Evolutionary conservation across 2,113 vertebrate genomes (phyloP), one percentile per base, ranked within the genome.

Genomic region (Alligator sinensis): DNA sequence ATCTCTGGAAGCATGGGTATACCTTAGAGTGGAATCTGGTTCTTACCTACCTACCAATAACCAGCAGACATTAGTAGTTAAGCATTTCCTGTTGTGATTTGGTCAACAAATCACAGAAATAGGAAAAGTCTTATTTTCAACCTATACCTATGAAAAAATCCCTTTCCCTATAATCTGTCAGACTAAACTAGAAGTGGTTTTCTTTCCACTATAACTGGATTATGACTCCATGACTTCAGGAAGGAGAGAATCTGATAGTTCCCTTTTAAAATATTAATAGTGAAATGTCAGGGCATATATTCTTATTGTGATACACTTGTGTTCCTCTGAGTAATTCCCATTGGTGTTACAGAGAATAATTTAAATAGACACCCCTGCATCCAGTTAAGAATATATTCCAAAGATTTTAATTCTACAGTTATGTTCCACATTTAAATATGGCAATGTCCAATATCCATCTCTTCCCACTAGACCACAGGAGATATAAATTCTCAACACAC

Each of bases 221-320:
- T 84, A 86, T 82, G 63, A 19, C 85, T 57, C 70, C 27, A 83
- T 86, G 85, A 92, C 22, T 95, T 30, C 76, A 47, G 13, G 63
- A 96, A 59, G 74, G 90, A 58, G 62, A 74, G 54, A 94, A 70
- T 91, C 80, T 78, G 47, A 57, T 82, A 92, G 83, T 64, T 82
- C 58, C 76, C 4, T 80, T 85, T 96, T 95, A 85, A 91, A 91
- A 96, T 89, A 93, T 83, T 96, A 95, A 93, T 47, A 90, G 78
- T 88, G 92, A 97, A 88, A 92, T 87, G 89, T 77, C 89, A 93
- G 92, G 77, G 57, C 74, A 83, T 74, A 91, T 91, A 59, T 92
- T 92, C 94, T 93, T 94, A 78, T 75, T 78, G 91, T 83, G 89
- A 94, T 90, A 92, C 89, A 93, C 87, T 94, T 87, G 84, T 68